Percentiles rank a stretch among this genome's conserved stretches.
These are phyloP conservation scores for Bombus ignitus DNA, from an alignment of 1,140 invertebrate genomes.

Conservation along the genomic window DNA sequence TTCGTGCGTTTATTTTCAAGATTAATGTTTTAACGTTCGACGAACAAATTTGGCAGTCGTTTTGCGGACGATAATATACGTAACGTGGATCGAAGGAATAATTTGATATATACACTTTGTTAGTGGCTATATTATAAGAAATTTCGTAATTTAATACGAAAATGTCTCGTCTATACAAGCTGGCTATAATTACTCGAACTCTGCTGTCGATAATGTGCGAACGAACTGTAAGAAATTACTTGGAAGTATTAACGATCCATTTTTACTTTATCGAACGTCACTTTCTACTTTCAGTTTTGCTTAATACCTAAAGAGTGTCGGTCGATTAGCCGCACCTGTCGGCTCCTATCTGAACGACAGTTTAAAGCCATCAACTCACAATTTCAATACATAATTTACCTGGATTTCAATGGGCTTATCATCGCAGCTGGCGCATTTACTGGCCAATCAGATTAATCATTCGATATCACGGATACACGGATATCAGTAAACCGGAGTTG, in stretches of 20 bases:
- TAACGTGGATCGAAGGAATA: neutral
- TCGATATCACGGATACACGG: neutral
- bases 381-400: constrained; percentile 17
- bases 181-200: neutral
- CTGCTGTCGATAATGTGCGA: constrained; percentile 1
- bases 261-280: constrained; percentile 25
- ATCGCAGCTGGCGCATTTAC: neutral
- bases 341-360: neutral
- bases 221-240: neutral
- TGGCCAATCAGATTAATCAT: neutral
- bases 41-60: neutral
- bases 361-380: neutral
- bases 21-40: neutral
- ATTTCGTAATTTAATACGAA: neutral
- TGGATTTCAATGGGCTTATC: neutral
- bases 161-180: neutral
- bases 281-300: constrained; percentile 7
- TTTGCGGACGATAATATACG: neutral
- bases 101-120: neutral
- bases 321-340: constrained; percentile 7
- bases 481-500: too few relatives aligned
- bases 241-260: constrained; percentile 8
- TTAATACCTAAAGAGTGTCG: constrained; percentile 13
- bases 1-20: neutral
- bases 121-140: neutral